These are phyloP conservation scores for Dendrolimus houi DNA, from an alignment of 2,888 invertebrate species.

Conservation along the genomic window DNA sequence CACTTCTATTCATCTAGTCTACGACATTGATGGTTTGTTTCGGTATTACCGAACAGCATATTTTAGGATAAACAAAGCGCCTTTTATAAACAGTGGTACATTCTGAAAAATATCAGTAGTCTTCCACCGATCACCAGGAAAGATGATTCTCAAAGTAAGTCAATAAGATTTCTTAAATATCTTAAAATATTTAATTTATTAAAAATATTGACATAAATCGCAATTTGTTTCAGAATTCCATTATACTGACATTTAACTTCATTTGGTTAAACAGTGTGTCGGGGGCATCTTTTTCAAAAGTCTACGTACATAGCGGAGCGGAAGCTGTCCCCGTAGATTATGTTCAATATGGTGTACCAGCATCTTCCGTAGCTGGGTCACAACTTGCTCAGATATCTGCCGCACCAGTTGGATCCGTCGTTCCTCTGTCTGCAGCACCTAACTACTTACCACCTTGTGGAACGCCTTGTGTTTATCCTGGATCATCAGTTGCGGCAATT, in stretches of 20 bases:
- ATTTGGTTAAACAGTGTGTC: constrained; percentile 22
- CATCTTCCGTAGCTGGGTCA: constrained; percentile 22
- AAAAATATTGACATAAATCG: constrained; percentile 2
- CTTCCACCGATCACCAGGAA: constrained; percentile 54
- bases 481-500: constrained; percentile 27
- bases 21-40: constrained; percentile 73
- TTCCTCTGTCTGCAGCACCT: constrained; percentile 27
- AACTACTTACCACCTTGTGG: constrained; percentile 41
- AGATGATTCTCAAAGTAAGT: constrained; percentile 68
- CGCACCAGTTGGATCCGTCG: constrained; percentile 27
- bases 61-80: constrained; percentile 55
- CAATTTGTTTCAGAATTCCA: constrained; percentile 35
- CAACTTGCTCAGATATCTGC: constrained; percentile 38
- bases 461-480: constrained; percentile 47
- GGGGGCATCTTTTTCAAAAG: constrained; percentile 49
- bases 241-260: constrained; percentile 25
- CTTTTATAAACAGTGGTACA: constrained; percentile 58
- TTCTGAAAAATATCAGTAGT: constrained; percentile 62
- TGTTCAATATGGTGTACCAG: constrained; percentile 40
- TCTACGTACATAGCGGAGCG: constrained; percentile 44
- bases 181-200: constrained; percentile 3
- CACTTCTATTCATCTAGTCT: constrained; percentile 55
- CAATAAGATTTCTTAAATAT: constrained; percentile 5
- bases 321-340: constrained; percentile 34
- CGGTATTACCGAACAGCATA: constrained; percentile 69